phyloP scores from a whole-genome alignment of 2,113 vertebrate genomes.

The Aspidoscelis tigris region DNA sequence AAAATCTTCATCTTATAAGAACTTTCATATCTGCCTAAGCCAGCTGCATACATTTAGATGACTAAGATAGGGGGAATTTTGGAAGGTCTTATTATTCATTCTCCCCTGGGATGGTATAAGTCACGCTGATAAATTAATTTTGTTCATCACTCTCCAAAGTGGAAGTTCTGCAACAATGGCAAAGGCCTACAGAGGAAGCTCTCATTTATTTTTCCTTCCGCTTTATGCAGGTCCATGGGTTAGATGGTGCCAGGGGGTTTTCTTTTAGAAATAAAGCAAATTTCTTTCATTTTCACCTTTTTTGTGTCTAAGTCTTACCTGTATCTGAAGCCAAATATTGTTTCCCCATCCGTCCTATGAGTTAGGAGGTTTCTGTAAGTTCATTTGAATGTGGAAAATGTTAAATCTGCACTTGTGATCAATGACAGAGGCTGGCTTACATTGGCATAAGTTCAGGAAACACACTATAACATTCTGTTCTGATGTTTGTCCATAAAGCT shows the following conservation, averaged over 20 bases:
- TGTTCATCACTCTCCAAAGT: constrained; percentile 53
- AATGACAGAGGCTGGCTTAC: neutral
- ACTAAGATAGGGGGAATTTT: constrained; percentile 71
- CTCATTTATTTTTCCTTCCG: neutral
- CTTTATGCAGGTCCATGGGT: neutral
- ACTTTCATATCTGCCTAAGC: constrained; percentile 49
- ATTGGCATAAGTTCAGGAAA: neutral
- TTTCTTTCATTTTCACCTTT: neutral
- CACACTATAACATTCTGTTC: neutral
- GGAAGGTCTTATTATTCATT: constrained; percentile 58
- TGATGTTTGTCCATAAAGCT: neutral
- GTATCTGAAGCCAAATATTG: neutral
- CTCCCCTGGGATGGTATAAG: constrained; percentile 51
- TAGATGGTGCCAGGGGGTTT: neutral
- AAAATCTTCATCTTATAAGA: constrained; percentile 48
- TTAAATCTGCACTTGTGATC: neutral
- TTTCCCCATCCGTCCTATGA: neutral
- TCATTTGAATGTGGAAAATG: neutral
- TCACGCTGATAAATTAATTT: constrained; percentile 33
- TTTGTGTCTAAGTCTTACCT: no score
- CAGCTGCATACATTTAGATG: constrained; percentile 60
- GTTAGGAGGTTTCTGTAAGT: neutral
- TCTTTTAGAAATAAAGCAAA: constrained; percentile 2
- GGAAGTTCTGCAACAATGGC: neutral
- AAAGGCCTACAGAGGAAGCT: neutral